phyloP scores from a whole-genome alignment of 37 sponge, comb jelly and placozoan species.

The Diacarnus erythraeanus region DNA sequence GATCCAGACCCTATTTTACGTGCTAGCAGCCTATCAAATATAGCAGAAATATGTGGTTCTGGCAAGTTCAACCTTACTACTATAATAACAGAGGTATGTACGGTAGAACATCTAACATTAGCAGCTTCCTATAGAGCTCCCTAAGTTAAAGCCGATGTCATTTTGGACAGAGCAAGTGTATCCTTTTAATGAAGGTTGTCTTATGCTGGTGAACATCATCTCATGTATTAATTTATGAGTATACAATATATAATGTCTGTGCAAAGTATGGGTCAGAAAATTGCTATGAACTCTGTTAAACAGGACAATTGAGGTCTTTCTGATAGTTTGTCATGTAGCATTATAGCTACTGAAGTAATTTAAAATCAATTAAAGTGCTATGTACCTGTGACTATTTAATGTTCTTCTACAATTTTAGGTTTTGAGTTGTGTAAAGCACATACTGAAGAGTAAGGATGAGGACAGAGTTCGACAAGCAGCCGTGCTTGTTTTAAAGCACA shows the following conservation, averaged over 20 bases:
- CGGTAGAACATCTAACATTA: too few relatives aligned
- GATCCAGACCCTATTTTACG: constrained; percentile 58
- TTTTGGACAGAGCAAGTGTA: neutral
- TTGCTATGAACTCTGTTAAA: too few relatives aligned
- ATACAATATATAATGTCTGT: too few relatives aligned
- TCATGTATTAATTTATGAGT: too few relatives aligned
- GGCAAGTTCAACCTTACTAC: constrained; percentile 40
- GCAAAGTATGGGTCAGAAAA: too few relatives aligned
- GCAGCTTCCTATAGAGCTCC: neutral
- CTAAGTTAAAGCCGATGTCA: neutral
- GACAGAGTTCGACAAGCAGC: constrained; percentile 66
- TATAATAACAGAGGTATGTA: constrained; percentile 64
- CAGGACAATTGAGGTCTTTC: too few relatives aligned
- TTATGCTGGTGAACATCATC: neutral
- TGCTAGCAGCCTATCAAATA: constrained; percentile 79
- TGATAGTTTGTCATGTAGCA: too few relatives aligned
- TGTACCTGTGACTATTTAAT: too few relatives aligned
- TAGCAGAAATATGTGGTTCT: constrained; percentile 61
- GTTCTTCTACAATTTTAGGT: constrained; percentile 46
- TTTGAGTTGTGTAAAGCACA: constrained; percentile 41
- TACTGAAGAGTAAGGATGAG: constrained; percentile 50
- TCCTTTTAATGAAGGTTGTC: neutral
- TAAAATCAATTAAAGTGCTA: too few relatives aligned
- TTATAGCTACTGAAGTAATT: too few relatives aligned
- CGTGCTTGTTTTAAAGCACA: constrained; percentile 45